Base-by-base conservation (phyloP, 2,797 vertebrate genomes). In the Eulemur albifrons region DNA sequence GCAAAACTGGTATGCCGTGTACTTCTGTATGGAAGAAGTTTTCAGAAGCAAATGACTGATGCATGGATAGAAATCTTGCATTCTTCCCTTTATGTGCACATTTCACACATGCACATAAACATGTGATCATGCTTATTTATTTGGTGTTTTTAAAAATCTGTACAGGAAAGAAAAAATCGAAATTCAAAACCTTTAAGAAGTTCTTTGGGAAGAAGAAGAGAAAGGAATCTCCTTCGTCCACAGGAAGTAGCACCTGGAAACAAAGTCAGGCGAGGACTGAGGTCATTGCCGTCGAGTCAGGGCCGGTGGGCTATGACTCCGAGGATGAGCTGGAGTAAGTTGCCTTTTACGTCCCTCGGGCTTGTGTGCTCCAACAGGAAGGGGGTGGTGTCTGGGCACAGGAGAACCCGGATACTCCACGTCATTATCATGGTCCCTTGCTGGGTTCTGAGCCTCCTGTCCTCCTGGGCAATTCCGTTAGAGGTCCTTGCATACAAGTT, bases 161-260 rank as follows among this genome's bases (percentile, higher is more conserved):
- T 83, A 89, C 96, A 99, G 99, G 99, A 97, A 99, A 98, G 98
- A 99, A 99, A 98, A 99, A 99, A 94, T 99, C 99, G 4, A 99
- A 99, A 97, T 98, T 99, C 91, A 99, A 99, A 97, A 98, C 98
- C 27, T 98, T 99, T 91, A 99, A 99, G 97, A 99, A 99, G 82
- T 98, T 99, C 90, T 99, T 99, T 67, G 98, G 98, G 76, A 99
- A 97, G 97, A 99, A 98, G 97, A 99, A 99, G 97, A 99, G 98
- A 98, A 98, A 99, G 92, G 99, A 98, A 32, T 94, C 88, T 0
- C 79, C 97, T 0, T 91, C 98, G 1, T 94, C 98, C 65, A 45
- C 98, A 4, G 98, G 89, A 82, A 98, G 97, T 72, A 98, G 83
- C 54, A 93, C 73, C 38, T 97, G 98, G 98, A 99, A 99, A 97